phyloP scores from a whole-genome alignment of 2,113 vertebrate species.

The Myxocyprinus asiaticus region DNA sequence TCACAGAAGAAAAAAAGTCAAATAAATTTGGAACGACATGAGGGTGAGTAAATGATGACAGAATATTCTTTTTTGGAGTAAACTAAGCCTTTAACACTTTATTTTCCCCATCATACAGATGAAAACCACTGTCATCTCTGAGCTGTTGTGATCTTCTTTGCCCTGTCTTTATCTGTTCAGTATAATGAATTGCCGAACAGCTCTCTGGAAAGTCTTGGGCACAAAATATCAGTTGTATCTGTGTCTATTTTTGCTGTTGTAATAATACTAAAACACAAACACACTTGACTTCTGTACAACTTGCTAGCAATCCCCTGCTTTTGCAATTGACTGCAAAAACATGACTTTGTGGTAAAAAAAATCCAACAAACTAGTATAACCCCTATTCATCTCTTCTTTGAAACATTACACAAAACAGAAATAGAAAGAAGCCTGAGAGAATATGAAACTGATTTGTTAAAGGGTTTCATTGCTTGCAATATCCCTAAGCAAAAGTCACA shows the following conservation, averaged over 20 bases:
- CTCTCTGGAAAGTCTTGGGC: neutral
- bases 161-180: neutral
- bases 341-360: slow-evolving; percentile 18
- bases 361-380: slow-evolving; percentile 8
- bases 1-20: no score
- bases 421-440: neutral
- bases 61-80: no score
- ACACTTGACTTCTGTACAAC: neutral
- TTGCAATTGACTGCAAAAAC: slow-evolving; percentile 10
- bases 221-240: neutral
- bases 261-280: neutral
- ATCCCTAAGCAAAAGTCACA: slow-evolving; percentile 21
- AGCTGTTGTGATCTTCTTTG: neutral
- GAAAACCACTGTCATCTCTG: neutral
- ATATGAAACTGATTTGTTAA: slow-evolving; percentile 15
- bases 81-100: neutral
- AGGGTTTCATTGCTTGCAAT: slow-evolving; percentile 19
- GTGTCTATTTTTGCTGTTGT: neutral
- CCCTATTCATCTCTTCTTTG: slow-evolving; percentile 22
- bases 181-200: neutral
- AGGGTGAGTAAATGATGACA: no score
- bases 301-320: neutral
- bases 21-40: no score
- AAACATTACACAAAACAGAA: slow-evolving; percentile 13
- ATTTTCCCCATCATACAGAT: neutral